These are phyloP conservation scores for Rhea americana DNA, from an alignment of 2,113 vertebrate species.

Conservation along the genomic window DNA sequence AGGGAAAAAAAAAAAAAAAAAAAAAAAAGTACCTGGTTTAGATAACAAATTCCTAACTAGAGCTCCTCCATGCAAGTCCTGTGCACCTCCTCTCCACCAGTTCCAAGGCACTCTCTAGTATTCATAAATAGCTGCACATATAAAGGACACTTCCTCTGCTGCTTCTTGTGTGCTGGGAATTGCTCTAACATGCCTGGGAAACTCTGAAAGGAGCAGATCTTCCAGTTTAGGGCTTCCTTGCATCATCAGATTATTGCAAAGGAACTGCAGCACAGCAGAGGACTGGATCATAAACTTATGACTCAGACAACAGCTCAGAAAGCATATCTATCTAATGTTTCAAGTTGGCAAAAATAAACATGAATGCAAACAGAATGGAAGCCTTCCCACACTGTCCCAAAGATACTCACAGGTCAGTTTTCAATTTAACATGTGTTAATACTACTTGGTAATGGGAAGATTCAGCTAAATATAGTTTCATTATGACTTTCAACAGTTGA, in stretches of 20 bases:
- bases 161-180: neutral
- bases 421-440: neutral
- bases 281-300: neutral
- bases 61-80: neutral
- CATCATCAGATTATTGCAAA: neutral
- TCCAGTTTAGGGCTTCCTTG: neutral
- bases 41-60: neutral
- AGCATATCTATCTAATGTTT: neutral
- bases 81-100: no score
- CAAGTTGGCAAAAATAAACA: conserved; percentile 23
- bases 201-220: neutral
- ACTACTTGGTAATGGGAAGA: neutral
- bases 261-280: neutral
- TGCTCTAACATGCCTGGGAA: neutral
- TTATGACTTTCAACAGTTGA: neutral
- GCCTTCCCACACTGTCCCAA: neutral
- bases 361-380: rapidly evolving
- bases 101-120: neutral
- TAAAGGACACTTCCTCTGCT: neutral
- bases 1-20: neutral
- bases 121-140: neutral
- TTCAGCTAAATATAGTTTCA: conserved; percentile 16
- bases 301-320: neutral
- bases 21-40: neutral
- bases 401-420: neutral